These are phyloP conservation scores for Diadophis punctatus DNA, from an alignment of 2,113 vertebrate species.

Conservation along the genomic window DNA sequence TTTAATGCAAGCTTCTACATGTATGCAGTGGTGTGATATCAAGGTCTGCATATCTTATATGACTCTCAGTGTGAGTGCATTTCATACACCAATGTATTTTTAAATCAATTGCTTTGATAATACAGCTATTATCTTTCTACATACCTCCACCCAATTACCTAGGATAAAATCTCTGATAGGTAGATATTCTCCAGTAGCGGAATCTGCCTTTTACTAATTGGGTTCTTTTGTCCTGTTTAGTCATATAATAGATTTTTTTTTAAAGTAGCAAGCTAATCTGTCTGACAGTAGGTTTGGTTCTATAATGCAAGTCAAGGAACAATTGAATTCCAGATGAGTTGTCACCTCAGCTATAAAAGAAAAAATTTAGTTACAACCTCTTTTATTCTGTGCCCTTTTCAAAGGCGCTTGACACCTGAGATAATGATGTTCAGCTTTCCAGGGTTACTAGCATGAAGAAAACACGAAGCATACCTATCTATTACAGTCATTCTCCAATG, in stretches of 20 bases:
- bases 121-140: neutral
- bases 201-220: neutral
- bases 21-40: neutral
- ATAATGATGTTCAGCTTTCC: constrained; percentile 7
- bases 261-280: constrained; percentile 9
- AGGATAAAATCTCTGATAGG: neutral
- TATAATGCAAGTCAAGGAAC: constrained; percentile 16
- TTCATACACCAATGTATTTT: neutral
- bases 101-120: neutral
- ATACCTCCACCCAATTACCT: neutral
- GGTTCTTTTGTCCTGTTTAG: neutral
- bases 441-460: constrained; percentile 12
- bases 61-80: neutral
- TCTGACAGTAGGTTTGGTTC: constrained; percentile 14
- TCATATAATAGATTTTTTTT: neutral
- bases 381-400: constrained; percentile 13
- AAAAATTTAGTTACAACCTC: constrained; percentile 10
- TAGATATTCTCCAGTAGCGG: neutral
- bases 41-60: neutral
- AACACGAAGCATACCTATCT: neutral
- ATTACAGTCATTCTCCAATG: constrained; percentile 14
- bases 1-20: neutral
- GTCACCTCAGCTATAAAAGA: constrained; percentile 11
- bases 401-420: constrained; percentile 17
- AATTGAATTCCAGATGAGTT: constrained; percentile 20